Base-by-base conservation (phyloP, 2,113 vertebrate species). In the Centropus unirufus region DNA sequence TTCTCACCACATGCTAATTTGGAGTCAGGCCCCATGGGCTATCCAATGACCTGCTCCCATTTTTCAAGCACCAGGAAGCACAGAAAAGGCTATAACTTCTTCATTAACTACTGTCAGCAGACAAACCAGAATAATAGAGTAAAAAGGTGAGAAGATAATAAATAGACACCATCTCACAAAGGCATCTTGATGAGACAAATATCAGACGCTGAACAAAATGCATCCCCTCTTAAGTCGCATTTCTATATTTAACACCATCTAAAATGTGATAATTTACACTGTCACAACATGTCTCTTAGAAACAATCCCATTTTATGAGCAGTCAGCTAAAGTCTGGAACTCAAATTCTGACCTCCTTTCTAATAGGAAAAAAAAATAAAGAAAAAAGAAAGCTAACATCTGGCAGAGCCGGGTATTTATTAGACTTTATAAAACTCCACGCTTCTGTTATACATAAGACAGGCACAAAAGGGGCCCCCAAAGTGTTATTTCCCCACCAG, bases 401-500 rank as follows among this genome's bases (percentile, higher is more conserved):
- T 97, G 97, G 96, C 73, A 84, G 87, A 83, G 62, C 73, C 91
- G 90, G 78, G 73, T 94, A 96, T 96, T 97, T 97, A 96, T 94
- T 93, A 94, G 92, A 94, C 90, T 96, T 97, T 93, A 91, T 96
- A 96, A 96, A 97, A 95, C 83, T 97, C 90, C 66, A 87, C 1
- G 24, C 95, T 96, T 96, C 96, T 96, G 95, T 96, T 96, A 85
- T 94, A 92, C 94, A 87, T 96, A 94, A 96, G 94, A 96, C 95
- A 95, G 92, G 92, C 90, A 95, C 90, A 96, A 95, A 96, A 87
- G 87, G 94, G 95, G 96, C 89, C 96, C 93, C 96, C 82, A 90
- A 96, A 90, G 93, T 97, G 95, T 97, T 97, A 93, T 96, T 97
- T 97, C 96, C 97, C 95, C 95, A 95, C 76, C 80, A 92, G 95